Percentiles rank a stretch among this genome's conserved stretches.
Conservation (phyloP, 2,113 vertebrate species). For the Axis porcinus region DNA sequence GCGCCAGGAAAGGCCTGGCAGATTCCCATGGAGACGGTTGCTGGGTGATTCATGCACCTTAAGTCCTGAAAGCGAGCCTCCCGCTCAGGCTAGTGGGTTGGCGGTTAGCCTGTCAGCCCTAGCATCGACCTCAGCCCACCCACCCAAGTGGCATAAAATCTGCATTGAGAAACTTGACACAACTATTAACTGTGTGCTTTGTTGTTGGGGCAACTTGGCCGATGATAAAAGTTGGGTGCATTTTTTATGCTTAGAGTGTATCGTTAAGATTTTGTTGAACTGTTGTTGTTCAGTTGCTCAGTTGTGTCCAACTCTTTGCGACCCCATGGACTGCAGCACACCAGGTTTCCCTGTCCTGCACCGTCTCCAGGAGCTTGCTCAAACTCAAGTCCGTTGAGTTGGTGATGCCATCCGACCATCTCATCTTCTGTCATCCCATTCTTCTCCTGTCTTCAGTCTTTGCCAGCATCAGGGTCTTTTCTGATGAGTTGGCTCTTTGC, state of each 20-base stretch:
- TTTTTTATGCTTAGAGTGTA: not conserved
- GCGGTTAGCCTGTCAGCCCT: not conserved
- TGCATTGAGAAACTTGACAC: not conserved
- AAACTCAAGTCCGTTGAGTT: not conserved
- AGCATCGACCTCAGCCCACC: not conserved
- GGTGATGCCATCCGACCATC: not conserved
- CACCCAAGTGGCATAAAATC: not conserved
- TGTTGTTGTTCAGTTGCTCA: not conserved
- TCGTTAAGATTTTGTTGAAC: not conserved
- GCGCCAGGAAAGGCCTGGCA: accelerated
- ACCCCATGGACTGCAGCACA: not conserved
- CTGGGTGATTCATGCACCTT: accelerated
- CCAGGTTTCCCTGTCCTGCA: not conserved
- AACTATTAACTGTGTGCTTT: not conserved
- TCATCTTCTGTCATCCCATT: not conserved
- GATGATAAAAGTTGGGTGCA: not conserved
- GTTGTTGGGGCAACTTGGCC: not conserved
- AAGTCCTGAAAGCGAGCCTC: not conserved
- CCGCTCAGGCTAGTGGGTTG: too few species aligned
- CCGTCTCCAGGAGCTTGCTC: not conserved
- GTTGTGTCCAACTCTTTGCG: not conserved
- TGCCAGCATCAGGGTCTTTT: not conserved
- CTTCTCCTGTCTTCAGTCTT: not conserved
- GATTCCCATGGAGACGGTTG: accelerated
- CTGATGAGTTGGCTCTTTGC: not conserved